Evolutionary conservation across 2,888 invertebrate species (phyloP).

Genomic region (Ophonus ardosiacus): DNA sequence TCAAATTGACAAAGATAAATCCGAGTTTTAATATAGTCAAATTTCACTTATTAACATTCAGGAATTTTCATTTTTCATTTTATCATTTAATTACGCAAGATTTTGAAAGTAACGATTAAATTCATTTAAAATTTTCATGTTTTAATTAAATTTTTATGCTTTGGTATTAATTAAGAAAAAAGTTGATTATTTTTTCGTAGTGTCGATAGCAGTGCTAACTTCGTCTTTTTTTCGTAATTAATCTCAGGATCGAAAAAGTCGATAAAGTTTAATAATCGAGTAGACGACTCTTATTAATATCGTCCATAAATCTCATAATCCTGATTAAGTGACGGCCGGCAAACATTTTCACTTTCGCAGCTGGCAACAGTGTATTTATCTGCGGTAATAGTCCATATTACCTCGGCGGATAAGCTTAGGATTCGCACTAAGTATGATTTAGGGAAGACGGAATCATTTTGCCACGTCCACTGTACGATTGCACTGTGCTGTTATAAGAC

Average conservation of each 20-base stretch:
- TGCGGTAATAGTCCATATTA: conserved; percentile 58
- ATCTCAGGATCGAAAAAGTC: conserved; percentile 52
- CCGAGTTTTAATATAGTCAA: conserved; percentile 27
- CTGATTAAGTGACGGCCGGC: conserved; percentile 62
- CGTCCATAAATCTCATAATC: conserved; percentile 60
- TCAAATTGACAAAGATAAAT: conserved; percentile 27
- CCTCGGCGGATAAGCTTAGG: conserved; percentile 49
- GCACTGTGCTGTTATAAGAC: neutral
- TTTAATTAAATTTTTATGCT: conserved; percentile 39
- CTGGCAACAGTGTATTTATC: conserved; percentile 50
- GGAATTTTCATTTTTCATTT: conserved; percentile 27
- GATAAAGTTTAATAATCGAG: conserved; percentile 62
- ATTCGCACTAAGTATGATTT: conserved; percentile 58
- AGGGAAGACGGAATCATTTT: conserved; percentile 37
- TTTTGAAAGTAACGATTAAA: conserved; percentile 31
- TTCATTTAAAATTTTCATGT: conserved; percentile 26
- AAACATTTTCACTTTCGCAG: conserved; percentile 62
- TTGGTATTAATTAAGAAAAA: conserved; percentile 21
- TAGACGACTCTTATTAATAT: conserved; percentile 60
- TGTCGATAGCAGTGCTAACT: conserved; percentile 9
- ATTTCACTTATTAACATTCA: conserved; percentile 20
- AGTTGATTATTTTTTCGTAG: conserved; percentile 8
- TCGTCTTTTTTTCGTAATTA: conserved; percentile 49
- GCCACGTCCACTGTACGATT: neutral
- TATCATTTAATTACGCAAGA: conserved; percentile 12